Evolutionary conservation across 1,140 invertebrate genomes (phyloP), one percentile per base, ranked within the genome.

Genomic region (Caenorhabditis brenneri): DNA sequence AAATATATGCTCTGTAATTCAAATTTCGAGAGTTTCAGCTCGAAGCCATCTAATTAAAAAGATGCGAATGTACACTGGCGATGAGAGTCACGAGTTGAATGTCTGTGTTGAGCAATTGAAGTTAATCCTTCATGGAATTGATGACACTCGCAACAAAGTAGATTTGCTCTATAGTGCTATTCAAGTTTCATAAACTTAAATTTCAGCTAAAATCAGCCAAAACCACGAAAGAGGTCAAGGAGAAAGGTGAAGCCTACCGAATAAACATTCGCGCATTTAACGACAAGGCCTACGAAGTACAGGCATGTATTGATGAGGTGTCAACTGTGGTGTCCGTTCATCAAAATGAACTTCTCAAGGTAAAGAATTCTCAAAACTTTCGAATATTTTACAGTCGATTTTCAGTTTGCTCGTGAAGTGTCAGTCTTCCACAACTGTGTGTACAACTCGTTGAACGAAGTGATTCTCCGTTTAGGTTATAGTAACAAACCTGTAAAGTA

Each of bases 391-490:
- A 27, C 39, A 55, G 19, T 29, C 5, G 2, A 55, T 27, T 65
- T 65, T 15, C 60, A 74, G 65, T 74, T 74, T n/a, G 33, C 65
- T 2, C 65, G 65, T 15, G 65, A 74, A 24, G 36, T 46, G 2
- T 74, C 65, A 9, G n/a, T 74, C 16, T 74, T 22, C 36, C 36
- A 74, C 36, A 36, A 74, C n/a, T 22, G n/a, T 12, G 65, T 74
- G n/a, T 31, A 42, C 65, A 74, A 74, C 15, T 46, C 65, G n/a
- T 10, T 74, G 36, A 74, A 24, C n/a, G 65, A 74, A 46, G 65
- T 74, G 7, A 7, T 74, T n/a, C 22, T 74, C n/a, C 65, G 65
- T 27, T 10, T 74, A 12, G 65, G 65, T 7, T 55, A 55, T 55
- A 22, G 10, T n/a, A n/a, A n/a, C n/a, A n/a, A n/a, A n/a, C n/a